Evolutionary conservation across 1,140 invertebrate species (phyloP), one percentile per base, ranked within the genome.

Genomic region (Tetraneura akinire): DNA sequence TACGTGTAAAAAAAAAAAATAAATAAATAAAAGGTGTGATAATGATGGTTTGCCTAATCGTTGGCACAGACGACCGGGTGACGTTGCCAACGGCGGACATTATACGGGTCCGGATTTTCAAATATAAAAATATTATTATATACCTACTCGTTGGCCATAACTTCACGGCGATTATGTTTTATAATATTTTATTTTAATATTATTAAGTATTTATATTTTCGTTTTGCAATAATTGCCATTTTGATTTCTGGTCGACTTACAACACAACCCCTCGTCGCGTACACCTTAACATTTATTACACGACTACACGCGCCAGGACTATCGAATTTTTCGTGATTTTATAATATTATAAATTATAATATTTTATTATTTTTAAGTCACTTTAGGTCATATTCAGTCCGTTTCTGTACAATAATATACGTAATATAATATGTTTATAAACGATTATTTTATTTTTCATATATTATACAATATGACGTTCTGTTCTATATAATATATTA

Each of bases 21-120:
- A 78, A 23, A 76, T 37, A 37, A 37, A 26, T 62, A n/a, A 42
- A 62, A 78, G 74, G 55, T 60, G 74, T 60, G 74, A 78, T 60
- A 45, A 78, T 60, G 74, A 78, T 32, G 55, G 74, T 78, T 78
- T 78, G 74, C 74, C 53, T 45, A 78, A 78, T 78, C 74, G 74
- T 78, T 78, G 74, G 74, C 74, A 78, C 74, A 47, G 53, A 55
- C 62, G 74, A 60, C 74, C 53, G 74, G 74, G 37, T 62, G 74
- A 42, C 74, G 74, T 62, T 78, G 53, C 74, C 74, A 78, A 78
- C 74, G 74, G 74, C 55, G 32, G 21, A 42, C 21, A 62, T 42
- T 51, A 32, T 53, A 74, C 60, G 60, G 60, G 21, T 26, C 5
- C 26, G 60, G 60, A 14, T 62, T 29, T 37, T 37, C 32, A 37